Percentiles rank a stretch among this genome's conserved stretches.
Conservation (phyloP, 2,113 vertebrate genomes). For the Lanius ludovicianus region DNA sequence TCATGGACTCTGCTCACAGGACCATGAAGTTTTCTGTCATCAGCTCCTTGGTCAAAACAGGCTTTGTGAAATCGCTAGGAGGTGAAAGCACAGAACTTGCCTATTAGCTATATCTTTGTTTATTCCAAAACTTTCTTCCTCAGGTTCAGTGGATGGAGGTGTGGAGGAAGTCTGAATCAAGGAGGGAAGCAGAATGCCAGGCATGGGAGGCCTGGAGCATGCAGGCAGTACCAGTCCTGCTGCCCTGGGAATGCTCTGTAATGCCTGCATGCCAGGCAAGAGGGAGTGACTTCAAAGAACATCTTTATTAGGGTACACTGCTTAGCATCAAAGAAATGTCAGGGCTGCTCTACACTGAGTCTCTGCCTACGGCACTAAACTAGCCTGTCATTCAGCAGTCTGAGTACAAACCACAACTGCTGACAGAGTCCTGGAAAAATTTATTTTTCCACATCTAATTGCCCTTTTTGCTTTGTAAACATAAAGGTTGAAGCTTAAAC, state of each 20-base stretch:
- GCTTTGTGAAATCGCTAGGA: neutral
- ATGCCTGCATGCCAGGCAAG: neutral
- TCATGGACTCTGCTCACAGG: neutral
- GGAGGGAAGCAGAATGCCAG: neutral
- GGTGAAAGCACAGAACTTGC: neutral
- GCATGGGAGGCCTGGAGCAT: neutral
- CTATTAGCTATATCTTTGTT: neutral
- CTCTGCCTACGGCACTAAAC: constrained; percentile 9
- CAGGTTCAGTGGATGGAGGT: neutral
- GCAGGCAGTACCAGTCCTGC: neutral
- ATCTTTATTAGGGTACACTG: constrained; percentile 30
- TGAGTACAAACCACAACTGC: constrained; percentile 34
- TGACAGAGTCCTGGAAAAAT: constrained; percentile 56
- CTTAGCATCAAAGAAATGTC: constrained; percentile 69
- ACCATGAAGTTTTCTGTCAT: neutral
- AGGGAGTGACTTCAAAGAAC: constrained; percentile 9
- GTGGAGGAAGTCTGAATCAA: neutral
- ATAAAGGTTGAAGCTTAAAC: constrained; percentile 75
- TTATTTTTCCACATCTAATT: constrained; percentile 79
- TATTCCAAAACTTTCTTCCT: neutral
- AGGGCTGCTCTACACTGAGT: constrained; percentile 35
- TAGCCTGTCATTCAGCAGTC: constrained; percentile 65
- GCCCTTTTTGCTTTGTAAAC: constrained; percentile 82
- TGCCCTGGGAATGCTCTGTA: neutral
- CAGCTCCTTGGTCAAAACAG: neutral